These are phyloP conservation scores for Gracilinanus agilis DNA, from an alignment of 2,113 vertebrate genomes.

Conservation along the genomic window DNA sequence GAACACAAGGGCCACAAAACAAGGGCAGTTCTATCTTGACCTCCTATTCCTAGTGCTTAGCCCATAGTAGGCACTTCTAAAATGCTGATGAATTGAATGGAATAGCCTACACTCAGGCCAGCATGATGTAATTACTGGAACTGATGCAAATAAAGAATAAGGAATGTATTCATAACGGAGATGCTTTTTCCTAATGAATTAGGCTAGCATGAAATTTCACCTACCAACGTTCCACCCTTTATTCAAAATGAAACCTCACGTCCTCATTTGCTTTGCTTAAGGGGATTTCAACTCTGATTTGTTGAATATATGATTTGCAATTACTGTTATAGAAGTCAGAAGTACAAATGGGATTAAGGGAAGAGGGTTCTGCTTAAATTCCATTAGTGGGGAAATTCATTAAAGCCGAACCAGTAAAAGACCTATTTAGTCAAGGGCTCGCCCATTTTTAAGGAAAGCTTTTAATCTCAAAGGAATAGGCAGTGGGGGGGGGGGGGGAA, in stretches of 20 bases:
- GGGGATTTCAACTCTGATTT: constrained; percentile 14
- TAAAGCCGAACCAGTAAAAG: constrained; percentile 36
- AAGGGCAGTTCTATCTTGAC: neutral
- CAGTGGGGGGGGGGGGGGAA: neutral
- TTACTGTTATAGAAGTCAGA: neutral
- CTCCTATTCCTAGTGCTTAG: neutral
- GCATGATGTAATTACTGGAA: neutral
- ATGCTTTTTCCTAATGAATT: constrained; percentile 32
- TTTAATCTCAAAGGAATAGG: constrained; percentile 29
- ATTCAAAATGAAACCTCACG: constrained; percentile 19
- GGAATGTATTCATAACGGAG: neutral
- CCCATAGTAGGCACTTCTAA: too few species aligned
- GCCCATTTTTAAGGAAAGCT: constrained; percentile 18
- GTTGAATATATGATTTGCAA: constrained; percentile 10
- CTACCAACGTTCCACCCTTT: neutral
- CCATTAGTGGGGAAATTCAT: constrained; percentile 34
- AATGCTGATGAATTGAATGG: neutral
- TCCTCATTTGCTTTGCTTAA: neutral
- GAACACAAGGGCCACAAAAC: neutral
- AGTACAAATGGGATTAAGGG: constrained; percentile 24
- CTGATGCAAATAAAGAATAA: neutral
- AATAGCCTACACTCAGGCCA: neutral
- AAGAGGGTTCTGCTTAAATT: constrained; percentile 39
- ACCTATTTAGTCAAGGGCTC: neutral
- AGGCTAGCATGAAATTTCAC: neutral